phyloP scores from a whole-genome alignment of 23 tunicate genomes.

The Halocynthia aurantium region DNA sequence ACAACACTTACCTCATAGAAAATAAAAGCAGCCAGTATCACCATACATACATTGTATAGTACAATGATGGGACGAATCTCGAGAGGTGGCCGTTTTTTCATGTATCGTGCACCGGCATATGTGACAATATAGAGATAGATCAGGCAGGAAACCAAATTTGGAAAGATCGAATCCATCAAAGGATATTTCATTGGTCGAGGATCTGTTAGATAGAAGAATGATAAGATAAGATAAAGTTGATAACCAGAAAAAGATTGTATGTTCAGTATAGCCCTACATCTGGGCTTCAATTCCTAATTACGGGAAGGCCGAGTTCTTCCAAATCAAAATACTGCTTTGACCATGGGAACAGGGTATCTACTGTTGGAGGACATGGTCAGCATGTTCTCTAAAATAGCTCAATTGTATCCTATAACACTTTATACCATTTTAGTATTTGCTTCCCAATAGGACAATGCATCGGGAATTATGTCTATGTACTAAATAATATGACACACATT shows the following conservation, averaged over 20 bases:
- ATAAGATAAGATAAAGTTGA: neutral
- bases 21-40: conserved; percentile 50
- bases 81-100: conserved; percentile 68
- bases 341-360: too few relatives aligned
- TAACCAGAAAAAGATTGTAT: neutral
- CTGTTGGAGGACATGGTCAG: too few relatives aligned
- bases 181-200: conserved; percentile 62
- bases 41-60: conserved; percentile 75
- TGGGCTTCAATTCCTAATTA: too few relatives aligned
- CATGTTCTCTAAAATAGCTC: too few relatives aligned
- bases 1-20: conserved; percentile 71
- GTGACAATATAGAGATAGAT: conserved; percentile 53
- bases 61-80: conserved; percentile 55
- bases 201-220: conserved; percentile 29
- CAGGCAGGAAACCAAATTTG: conserved; percentile 45
- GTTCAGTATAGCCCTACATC: too few relatives aligned
- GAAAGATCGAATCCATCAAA: conserved; percentile 67
- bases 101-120: conserved; percentile 75
- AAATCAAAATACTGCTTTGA: too few relatives aligned
- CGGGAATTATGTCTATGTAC: too few relatives aligned
- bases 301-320: too few relatives aligned
- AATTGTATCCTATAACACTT: too few relatives aligned
- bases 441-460: too few relatives aligned
- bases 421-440: too few relatives aligned
- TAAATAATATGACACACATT: too few relatives aligned